phyloP scores from a whole-genome alignment of 2,113 vertebrate species.

The Carassius carassius region DNA sequence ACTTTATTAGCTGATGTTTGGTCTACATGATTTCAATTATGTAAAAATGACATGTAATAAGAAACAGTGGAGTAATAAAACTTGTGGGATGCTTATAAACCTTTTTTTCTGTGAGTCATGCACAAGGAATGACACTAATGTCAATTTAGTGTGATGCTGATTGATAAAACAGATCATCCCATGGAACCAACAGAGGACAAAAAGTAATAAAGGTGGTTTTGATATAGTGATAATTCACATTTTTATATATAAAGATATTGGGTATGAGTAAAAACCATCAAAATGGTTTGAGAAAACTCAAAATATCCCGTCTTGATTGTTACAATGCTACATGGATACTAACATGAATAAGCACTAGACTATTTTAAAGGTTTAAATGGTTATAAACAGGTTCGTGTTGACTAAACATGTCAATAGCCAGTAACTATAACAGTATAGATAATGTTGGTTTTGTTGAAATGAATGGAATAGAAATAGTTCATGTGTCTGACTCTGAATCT shows the following conservation, averaged over 20 bases:
- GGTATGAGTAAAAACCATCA: not conserved
- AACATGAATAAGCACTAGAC: constrained; percentile 24
- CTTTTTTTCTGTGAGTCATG: not conserved
- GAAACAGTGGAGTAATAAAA: not conserved
- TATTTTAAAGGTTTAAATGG: not conserved
- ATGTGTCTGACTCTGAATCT: not conserved
- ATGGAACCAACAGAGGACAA: not conserved
- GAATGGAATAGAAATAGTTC: constrained; percentile 6
- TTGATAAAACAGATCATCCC: not conserved
- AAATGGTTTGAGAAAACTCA: not conserved
- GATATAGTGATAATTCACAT: constrained; percentile 5
- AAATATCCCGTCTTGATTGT: not conserved
- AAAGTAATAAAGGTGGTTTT: not conserved
- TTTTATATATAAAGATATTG: constrained; percentile 14
- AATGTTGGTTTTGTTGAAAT: not conserved
- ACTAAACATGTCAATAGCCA: not conserved
- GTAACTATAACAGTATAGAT: constrained; percentile 27
- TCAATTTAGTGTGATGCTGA: not conserved
- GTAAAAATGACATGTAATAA: not conserved
- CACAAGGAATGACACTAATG: not conserved
- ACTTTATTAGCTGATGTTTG: not conserved
- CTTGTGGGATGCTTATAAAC: constrained; percentile 3
- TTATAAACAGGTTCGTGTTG: constrained; percentile 5
- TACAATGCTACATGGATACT: constrained; percentile 28
- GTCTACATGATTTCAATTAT: not conserved